Conservation (phyloP, 2,797 vertebrate species). For the Labeo calbasu region DNA sequence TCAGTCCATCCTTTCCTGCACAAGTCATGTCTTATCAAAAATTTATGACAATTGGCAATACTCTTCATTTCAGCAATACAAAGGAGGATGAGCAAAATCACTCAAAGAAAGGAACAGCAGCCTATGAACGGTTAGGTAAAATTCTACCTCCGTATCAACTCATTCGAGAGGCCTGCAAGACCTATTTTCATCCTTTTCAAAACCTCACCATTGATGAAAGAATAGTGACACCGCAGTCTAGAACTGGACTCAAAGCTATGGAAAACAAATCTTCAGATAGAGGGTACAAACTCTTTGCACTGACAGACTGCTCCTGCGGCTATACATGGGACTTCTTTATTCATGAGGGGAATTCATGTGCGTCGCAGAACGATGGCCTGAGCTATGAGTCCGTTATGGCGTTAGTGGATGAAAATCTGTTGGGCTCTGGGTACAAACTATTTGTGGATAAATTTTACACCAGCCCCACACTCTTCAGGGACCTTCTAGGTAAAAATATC, state of each 20-base stretch:
- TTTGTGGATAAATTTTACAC: constrained; percentile 75
- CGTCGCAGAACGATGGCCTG: constrained; percentile 59
- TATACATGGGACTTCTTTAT: constrained; percentile 73
- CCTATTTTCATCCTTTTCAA: constrained; percentile 38
- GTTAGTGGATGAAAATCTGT: constrained; percentile 62
- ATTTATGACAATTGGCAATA: constrained; percentile 5
- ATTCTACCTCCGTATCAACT: constrained; percentile 13
- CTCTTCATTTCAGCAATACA: constrained; percentile 14
- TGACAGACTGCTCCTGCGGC: constrained; percentile 67
- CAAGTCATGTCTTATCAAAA: constrained; percentile 13
- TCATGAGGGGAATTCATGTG: constrained; percentile 59
- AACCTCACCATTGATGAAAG: constrained; percentile 71
- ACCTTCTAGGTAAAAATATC: constrained; percentile 18
- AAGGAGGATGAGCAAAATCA: constrained; percentile 4
- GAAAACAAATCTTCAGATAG: constrained; percentile 67
- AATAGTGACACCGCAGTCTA: constrained; percentile 69
- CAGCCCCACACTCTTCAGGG: constrained; percentile 61
- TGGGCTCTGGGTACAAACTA: constrained; percentile 73
- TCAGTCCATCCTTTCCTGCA: constrained; percentile 8
- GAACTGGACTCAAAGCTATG: constrained; percentile 65
- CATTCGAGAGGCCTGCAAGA: constrained; percentile 1
- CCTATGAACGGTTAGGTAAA: constrained; percentile 10
- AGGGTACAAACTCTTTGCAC: constrained; percentile 73
- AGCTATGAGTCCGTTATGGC: constrained; percentile 70
- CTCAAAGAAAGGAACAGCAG: constrained; percentile 18